Evolutionary conservation across 2,113 vertebrate genomes (phyloP).

Genomic region (Callospermophilus lateralis): DNA sequence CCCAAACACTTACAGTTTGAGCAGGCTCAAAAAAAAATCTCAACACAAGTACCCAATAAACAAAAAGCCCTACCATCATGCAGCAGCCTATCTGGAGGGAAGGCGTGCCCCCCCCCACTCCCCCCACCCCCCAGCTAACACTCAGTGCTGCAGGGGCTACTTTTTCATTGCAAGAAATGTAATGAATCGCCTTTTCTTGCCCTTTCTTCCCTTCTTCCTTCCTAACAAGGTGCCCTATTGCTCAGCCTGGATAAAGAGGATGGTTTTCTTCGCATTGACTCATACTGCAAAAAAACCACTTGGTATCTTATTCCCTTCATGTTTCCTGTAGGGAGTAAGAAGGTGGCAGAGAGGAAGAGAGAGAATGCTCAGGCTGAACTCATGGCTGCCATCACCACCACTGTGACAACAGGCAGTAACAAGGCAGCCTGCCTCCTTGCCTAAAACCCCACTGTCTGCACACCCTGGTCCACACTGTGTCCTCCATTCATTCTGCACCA

Average conservation of each 20-base stretch:
- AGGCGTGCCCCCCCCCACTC: too few species aligned
- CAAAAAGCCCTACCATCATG: not conserved
- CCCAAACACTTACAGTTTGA: not conserved
- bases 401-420: not conserved
- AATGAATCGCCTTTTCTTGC: too few species aligned
- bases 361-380: not conserved
- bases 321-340: not conserved
- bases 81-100: not conserved
- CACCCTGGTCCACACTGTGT: accelerated
- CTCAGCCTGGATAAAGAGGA: not conserved
- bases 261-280: not conserved
- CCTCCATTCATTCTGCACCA: too few species aligned
- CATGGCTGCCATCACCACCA: not conserved
- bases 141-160: not conserved
- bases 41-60: not conserved
- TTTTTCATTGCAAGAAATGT: not conserved
- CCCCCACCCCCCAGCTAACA: not conserved
- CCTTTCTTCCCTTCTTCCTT: too few species aligned
- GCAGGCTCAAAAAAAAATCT: not conserved
- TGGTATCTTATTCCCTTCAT: not conserved
- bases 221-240: too few species aligned
- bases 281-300: not conserved
- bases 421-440: not conserved
- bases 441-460: not conserved
- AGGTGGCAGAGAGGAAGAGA: not conserved